Evolutionary conservation across 2,888 invertebrate genomes (phyloP), one percentile per base, ranked within the genome.

Genomic region (Eupithecia exiguata): DNA sequence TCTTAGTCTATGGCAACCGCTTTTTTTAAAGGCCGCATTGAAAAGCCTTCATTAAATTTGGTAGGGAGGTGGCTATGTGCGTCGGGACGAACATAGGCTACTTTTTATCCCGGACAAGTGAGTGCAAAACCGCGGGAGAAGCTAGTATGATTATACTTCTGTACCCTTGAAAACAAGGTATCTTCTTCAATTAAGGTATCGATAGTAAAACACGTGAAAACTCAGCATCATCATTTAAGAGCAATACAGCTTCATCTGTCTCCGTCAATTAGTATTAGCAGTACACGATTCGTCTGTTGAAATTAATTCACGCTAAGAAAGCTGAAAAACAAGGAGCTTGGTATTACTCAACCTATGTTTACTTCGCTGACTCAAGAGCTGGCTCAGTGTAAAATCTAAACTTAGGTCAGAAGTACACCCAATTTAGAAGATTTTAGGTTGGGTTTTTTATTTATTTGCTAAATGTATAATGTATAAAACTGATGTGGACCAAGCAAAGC

Each of bases 181-280:
- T n/a, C n/a, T 21, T 25, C 12, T 53, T 53, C 25, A 35, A 35
- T 62, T 21, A 53, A 68, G 38, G 18, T 68, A 35, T 21, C 40
- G 35, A 67, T 35, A 40, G n/a, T 53, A 43, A 36, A 38, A 58
- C 25, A 67, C 70, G n/a, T 61, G 66, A 12, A 72, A 62, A 53
- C 49, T 71, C 66, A 43, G 69, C 21, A 70, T 81, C 80, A 79
- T 82, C 78, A 80, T 81, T 79, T 74, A 46, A 76, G 74, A 79
- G 71, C 77, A 77, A 79, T 77, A 80, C 82, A 79, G 76, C 79
- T 83, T 83, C 87, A 90, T 91, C 85, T 88, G 87, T 91, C 89
- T 88, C 83, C 83, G 90, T 90, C 91, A 90, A 91, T 91, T 91
- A 91, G 88, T 82, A 87, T 86, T 87, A 88, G 83, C 83, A 83